Evolutionary conservation across 2,113 vertebrate species (phyloP).

Genomic region (Colossoma macropomum): DNA sequence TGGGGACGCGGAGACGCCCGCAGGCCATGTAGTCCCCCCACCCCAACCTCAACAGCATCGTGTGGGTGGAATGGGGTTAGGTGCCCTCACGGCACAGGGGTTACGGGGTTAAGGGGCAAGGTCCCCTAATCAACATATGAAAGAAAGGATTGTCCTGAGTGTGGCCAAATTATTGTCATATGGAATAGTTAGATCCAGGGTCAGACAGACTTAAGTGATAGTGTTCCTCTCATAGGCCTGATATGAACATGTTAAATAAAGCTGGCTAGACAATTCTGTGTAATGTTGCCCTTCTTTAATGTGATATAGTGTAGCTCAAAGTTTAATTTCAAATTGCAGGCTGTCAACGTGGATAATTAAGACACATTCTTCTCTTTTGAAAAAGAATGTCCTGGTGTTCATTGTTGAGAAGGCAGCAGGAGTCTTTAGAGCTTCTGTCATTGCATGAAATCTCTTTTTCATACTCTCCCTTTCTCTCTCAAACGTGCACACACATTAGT

Average conservation of each 20-base stretch:
- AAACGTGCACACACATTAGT: constrained; percentile 35
- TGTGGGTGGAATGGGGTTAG: constrained; percentile 66
- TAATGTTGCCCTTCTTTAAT: not conserved
- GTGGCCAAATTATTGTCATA: constrained; percentile 78
- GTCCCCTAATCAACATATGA: constrained; percentile 81
- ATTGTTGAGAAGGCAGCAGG: constrained; percentile 63
- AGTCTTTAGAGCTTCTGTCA: constrained; percentile 63
- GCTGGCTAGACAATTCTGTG: not conserved
- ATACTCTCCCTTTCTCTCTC: constrained; percentile 36
- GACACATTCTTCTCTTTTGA: constrained; percentile 63
- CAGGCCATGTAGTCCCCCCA: constrained; percentile 69
- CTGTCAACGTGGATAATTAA: constrained; percentile 69
- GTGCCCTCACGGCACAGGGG: constrained; percentile 47
- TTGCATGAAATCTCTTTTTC: constrained; percentile 54
- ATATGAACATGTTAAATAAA: not conserved
- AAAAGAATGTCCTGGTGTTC: constrained; percentile 61
- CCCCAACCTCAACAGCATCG: constrained; percentile 54
- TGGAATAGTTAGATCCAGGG: constrained; percentile 70
- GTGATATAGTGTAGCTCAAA: not conserved
- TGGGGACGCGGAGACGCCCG: constrained; percentile 71
- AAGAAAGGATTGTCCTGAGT: constrained; percentile 73
- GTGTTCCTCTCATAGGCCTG: not conserved
- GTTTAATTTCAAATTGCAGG: constrained; percentile 54
- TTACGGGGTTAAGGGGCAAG: constrained; percentile 60
- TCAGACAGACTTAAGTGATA: constrained; percentile 29